These are phyloP conservation scores for Carduelis carduelis DNA, from an alignment of 2,797 vertebrate genomes.

Conservation along the genomic window DNA sequence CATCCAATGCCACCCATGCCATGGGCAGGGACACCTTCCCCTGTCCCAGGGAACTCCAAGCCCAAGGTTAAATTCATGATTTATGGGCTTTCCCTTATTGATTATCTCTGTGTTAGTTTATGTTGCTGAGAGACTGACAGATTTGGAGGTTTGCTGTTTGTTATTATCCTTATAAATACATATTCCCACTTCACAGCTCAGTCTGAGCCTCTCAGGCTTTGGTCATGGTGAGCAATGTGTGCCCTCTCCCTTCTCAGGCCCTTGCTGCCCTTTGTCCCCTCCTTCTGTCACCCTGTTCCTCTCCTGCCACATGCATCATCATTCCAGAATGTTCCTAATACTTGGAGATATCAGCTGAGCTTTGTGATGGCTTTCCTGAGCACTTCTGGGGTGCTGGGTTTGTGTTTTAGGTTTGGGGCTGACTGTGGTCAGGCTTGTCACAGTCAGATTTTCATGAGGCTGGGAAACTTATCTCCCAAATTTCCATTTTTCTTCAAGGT, in stretches of 20 bases:
- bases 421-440: too few species aligned
- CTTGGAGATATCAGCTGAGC: background rate
- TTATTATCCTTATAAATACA: background rate
- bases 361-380: background rate
- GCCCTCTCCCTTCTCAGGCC: background rate
- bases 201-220: background rate
- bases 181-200: background rate
- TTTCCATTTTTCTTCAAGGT: background rate
- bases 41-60: background rate
- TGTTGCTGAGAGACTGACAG: background rate
- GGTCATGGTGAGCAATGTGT: background rate
- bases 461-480: background rate
- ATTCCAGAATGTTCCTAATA: background rate
- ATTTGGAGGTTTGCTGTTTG: background rate
- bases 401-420: background rate
- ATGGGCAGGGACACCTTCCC: background rate
- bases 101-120: background rate
- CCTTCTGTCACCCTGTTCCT: background rate
- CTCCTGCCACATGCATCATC: fast-evolving
- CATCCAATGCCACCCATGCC: fast-evolving
- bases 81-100: fast-evolving
- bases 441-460: background rate
- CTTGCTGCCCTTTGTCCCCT: background rate
- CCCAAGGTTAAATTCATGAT: background rate
- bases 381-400: fast-evolving